Conservation (phyloP, 2,888 invertebrate genomes). For the Kuschelorhynchus macadamiae region DNA sequence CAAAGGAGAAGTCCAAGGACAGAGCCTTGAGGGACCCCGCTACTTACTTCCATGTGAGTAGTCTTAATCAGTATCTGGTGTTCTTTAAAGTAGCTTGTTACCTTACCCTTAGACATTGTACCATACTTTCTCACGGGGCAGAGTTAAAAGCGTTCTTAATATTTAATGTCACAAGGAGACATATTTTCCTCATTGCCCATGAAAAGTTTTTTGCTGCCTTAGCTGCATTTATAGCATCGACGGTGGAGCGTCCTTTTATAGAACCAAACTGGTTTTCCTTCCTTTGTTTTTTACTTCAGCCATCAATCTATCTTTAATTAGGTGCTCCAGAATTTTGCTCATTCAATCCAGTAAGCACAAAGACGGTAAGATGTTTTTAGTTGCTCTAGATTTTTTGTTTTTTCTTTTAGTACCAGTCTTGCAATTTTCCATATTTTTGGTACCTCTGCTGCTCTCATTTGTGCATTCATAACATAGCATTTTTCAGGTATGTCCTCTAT, state of each 20-base stretch:
- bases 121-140: neutral
- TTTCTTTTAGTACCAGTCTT: neutral
- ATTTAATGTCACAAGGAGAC: neutral
- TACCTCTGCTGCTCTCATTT: neutral
- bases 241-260: neutral
- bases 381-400: neutral
- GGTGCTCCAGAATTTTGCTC: neutral
- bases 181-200: neutral
- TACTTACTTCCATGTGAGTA: neutral
- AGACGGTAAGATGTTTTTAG: neutral
- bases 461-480: neutral
- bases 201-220: neutral
- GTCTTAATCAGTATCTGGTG: neutral
- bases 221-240: conserved; percentile 1
- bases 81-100: neutral
- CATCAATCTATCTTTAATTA: neutral
- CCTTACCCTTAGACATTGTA: neutral
- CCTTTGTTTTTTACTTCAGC: neutral
- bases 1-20: neutral
- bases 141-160: neutral
- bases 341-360: neutral
- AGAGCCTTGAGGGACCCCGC: neutral
- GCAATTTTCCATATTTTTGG: neutral
- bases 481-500: neutral
- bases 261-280: neutral